Conservation (phyloP, 37 sponge, comb jelly and placozoan species). For the Halichondria panicea region DNA sequence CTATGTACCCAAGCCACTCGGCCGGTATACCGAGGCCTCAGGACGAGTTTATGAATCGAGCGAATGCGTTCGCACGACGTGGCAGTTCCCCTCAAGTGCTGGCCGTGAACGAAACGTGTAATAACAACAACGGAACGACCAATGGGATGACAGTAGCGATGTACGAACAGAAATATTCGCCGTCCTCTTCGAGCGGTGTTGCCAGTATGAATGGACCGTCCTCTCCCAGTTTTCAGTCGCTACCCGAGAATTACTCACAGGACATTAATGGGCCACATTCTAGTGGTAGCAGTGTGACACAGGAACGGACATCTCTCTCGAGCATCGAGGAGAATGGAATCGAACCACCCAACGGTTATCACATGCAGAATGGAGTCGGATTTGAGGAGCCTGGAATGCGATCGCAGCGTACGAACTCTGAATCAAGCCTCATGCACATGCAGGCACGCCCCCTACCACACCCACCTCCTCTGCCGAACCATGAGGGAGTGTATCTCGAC, state of each 20-base stretch:
- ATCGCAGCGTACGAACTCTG: not conserved
- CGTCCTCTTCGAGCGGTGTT: constrained; percentile 58
- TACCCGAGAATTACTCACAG: not conserved
- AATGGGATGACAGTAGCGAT: not conserved
- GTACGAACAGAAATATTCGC: constrained; percentile 47
- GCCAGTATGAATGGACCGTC: constrained; percentile 34
- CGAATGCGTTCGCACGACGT: not conserved
- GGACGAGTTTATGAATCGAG: not conserved
- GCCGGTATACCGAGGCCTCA: constrained; percentile 5
- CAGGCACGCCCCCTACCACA: constrained; percentile 5
- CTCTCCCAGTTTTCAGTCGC: constrained; percentile 18
- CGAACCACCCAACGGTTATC: not conserved
- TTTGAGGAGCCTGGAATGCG: not conserved
- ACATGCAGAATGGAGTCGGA: not conserved
- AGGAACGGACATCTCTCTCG: constrained; percentile 14
- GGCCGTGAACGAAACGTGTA: not conserved
- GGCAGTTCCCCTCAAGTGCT: not conserved
- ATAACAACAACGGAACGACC: not conserved
- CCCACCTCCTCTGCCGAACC: not conserved
- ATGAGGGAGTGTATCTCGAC: not conserved
- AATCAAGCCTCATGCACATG: not conserved
- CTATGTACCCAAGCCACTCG: constrained; percentile 35
- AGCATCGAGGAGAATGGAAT: constrained; percentile 26
- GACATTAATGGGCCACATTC: not conserved
- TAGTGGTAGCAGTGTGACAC: constrained; percentile 17